A percentile compares a stretch with the other conserved stretches of the same genome.
phyloP scores from a whole-genome alignment of 2,113 vertebrate species.

The Prolemur simus region DNA sequence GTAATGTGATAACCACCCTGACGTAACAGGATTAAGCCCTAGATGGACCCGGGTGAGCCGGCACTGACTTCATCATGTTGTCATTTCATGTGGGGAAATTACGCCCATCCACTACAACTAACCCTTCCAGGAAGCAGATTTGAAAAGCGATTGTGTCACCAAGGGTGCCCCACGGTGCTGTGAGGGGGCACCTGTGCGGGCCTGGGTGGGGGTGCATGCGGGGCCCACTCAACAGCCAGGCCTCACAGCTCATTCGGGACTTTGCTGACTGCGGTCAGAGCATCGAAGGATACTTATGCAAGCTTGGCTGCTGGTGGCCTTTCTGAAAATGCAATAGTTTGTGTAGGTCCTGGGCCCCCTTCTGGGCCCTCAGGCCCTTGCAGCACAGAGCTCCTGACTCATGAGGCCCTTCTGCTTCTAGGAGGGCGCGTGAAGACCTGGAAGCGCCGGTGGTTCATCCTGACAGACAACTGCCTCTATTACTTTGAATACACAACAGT shows the following conservation, averaged over 20 bases:
- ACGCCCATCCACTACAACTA: conserved; percentile 38
- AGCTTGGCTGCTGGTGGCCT: not conserved
- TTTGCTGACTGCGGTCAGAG: not conserved
- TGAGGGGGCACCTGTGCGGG: not conserved
- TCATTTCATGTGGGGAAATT: conserved; percentile 54
- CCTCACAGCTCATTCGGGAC: not conserved
- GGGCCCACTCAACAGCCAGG: not conserved
- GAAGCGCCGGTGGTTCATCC: conserved; percentile 99
- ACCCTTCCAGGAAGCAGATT: conserved; percentile 1
- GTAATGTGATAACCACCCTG: not conserved
- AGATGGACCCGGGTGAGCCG: not conserved
- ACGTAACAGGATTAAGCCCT: not conserved
- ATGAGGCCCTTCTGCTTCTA: conserved; percentile 78
- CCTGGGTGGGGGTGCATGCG: conserved; percentile 37
- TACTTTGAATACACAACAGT: conserved; percentile 99
- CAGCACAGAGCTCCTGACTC: not conserved
- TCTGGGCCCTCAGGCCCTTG: not conserved
- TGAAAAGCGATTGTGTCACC: not conserved
- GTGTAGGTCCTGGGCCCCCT: not conserved
- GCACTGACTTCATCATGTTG: conserved; percentile 20
- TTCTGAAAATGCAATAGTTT: not conserved
- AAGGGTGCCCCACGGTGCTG: not conserved
- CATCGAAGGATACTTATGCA: not conserved
- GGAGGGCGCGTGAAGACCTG: conserved; percentile 98
- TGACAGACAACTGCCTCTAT: conserved; percentile 99